These are phyloP conservation scores for Telenomus remus DNA, from an alignment of 1,140 invertebrate species.

Conservation along the genomic window DNA sequence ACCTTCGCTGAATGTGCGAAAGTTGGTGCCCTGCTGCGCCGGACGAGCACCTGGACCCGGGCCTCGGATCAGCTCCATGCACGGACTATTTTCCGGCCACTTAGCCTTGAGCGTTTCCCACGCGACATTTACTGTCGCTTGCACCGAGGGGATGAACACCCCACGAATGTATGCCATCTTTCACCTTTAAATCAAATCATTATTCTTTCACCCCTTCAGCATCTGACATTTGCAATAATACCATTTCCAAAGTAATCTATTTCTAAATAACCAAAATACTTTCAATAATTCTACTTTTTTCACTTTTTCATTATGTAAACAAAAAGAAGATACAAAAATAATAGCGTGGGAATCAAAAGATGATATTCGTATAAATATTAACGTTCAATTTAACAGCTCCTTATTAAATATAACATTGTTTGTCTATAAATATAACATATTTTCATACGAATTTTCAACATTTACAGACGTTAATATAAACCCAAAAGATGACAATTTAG, in stretches of 20 bases:
- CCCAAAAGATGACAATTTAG: neutral
- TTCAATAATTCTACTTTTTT: no score
- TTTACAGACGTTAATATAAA: no score
- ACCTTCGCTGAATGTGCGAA: conserved; percentile 75
- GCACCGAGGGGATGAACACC: conserved; percentile 81
- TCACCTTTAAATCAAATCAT: conserved; percentile 21
- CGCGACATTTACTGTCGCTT: conserved; percentile 85
- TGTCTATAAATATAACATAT: no score
- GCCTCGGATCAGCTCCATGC: conserved; percentile 72
- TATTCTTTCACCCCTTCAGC: neutral
- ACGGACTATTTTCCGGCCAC: conserved; percentile 82
- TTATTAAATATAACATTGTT: no score
- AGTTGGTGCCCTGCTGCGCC: conserved; percentile 70
- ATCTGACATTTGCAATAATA: neutral
- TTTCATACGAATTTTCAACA: no score
- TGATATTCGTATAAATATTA: no score
- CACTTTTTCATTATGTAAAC: no score
- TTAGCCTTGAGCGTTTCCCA: conserved; percentile 86
- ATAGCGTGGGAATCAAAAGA: neutral
- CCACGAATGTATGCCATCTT: conserved; percentile 79
- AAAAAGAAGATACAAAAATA: neutral
- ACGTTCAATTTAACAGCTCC: no score
- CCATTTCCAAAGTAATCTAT: no score
- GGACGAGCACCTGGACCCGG: conserved; percentile 63
- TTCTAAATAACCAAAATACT: no score